Evolutionary conservation across 2,113 vertebrate species (phyloP).

Genomic region (Turdus rufiventris): DNA sequence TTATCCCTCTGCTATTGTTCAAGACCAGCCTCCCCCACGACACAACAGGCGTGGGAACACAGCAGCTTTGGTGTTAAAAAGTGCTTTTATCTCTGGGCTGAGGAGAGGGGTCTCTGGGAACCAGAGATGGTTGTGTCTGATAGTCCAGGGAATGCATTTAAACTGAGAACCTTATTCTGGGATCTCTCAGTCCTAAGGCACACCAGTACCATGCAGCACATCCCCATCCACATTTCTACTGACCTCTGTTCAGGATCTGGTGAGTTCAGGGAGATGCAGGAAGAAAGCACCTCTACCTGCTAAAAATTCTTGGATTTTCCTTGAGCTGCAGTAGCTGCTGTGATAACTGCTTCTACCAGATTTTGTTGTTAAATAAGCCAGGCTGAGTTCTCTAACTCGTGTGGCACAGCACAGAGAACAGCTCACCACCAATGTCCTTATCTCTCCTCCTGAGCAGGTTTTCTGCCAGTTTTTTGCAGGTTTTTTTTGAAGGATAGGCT

Average conservation of each 20-base stretch:
- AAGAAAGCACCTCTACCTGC: background rate
- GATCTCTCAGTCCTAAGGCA: background rate
- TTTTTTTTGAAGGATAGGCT: background rate
- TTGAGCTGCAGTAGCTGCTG: background rate
- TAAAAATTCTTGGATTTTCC: background rate
- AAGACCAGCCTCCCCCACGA: background rate
- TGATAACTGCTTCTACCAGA: background rate
- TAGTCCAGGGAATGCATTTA: background rate
- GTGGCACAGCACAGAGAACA: background rate
- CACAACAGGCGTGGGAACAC: constrained; percentile 63
- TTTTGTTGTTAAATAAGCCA: background rate
- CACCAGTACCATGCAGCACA: background rate
- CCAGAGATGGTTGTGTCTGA: constrained; percentile 19
- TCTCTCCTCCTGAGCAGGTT: background rate
- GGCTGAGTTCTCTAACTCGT: rapidly evolving
- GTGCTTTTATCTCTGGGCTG: constrained; percentile 35
- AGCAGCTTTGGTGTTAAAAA: constrained; percentile 56
- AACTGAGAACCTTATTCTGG: background rate
- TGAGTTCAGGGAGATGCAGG: background rate
- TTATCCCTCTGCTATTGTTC: constrained; percentile 63
- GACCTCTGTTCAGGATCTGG: background rate
- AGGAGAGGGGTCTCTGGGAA: constrained; percentile 45
- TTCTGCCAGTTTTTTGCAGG: background rate
- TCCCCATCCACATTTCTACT: background rate
- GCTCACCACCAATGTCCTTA: background rate